These are phyloP conservation scores for Protosalanx chinensis DNA, from an alignment of 2,797 vertebrate genomes.

Conservation along the genomic window DNA sequence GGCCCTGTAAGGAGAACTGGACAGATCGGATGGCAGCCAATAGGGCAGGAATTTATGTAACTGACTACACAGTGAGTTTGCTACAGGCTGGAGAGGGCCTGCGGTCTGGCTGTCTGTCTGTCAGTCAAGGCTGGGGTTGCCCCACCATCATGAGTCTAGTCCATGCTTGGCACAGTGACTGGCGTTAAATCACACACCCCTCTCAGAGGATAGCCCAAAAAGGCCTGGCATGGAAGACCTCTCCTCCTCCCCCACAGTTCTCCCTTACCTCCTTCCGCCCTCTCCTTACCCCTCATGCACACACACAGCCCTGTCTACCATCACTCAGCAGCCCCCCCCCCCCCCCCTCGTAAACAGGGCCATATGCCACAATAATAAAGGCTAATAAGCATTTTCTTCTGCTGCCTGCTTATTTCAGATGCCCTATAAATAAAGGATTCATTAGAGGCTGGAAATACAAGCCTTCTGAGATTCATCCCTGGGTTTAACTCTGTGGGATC, in stretches of 20 bases:
- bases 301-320: background rate
- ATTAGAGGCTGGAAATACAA: too few relatives aligned
- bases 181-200: slow-evolving; percentile 56
- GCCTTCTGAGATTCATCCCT: too few relatives aligned
- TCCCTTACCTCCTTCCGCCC: background rate
- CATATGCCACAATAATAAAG: too few relatives aligned
- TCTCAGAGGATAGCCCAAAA: slow-evolving; percentile 64
- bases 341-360: too few relatives aligned
- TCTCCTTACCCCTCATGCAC: background rate
- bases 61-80: slow-evolving; percentile 51
- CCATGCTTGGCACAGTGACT: slow-evolving; percentile 49
- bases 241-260: slow-evolving; percentile 16
- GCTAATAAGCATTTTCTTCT: background rate
- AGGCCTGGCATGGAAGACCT: slow-evolving; percentile 50
- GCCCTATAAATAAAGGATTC: too few relatives aligned
- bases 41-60: slow-evolving; percentile 54
- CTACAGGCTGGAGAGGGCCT: slow-evolving; percentile 54
- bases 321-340: background rate
- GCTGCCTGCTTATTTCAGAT: background rate
- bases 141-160: slow-evolving; percentile 34
- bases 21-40: slow-evolving; percentile 53
- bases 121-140: slow-evolving; percentile 21
- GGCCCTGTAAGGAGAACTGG: slow-evolving; percentile 40
- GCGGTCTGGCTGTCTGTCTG: slow-evolving; percentile 49
- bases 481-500: too few relatives aligned